phyloP scores from a whole-genome alignment of 2,888 invertebrate genomes.

The Panorpa germanica region DNA sequence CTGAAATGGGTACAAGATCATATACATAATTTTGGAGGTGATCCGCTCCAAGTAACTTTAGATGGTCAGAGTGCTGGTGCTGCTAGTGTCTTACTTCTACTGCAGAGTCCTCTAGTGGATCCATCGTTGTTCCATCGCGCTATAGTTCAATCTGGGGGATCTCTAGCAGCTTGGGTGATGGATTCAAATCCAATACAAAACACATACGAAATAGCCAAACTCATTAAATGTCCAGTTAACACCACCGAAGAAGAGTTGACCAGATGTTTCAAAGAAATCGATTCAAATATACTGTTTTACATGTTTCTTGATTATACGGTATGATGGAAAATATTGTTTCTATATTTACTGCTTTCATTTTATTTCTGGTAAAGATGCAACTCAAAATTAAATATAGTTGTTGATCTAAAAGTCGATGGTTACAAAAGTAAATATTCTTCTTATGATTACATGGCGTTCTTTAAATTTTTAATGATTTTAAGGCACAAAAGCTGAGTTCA shows the following conservation, averaged over 20 bases:
- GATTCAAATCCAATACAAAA: constrained; percentile 24
- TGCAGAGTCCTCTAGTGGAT: constrained; percentile 23
- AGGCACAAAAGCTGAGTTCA: no score
- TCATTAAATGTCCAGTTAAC: constrained; percentile 14
- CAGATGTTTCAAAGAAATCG: no score
- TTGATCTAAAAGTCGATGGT: no score
- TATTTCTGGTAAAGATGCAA: no score
- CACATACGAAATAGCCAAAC: constrained; percentile 22
- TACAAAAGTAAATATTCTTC: no score
- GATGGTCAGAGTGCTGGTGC: constrained; percentile 33
- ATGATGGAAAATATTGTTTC: no score
- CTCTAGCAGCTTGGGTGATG: constrained; percentile 28
- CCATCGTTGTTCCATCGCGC: constrained; percentile 27
- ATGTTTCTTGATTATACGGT: no score
- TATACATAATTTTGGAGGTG: constrained; percentile 29
- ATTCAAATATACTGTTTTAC: no score
- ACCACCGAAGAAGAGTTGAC: constrained; percentile 14
- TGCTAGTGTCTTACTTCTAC: constrained; percentile 25
- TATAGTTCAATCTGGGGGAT: constrained; percentile 31
- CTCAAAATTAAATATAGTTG: no score
- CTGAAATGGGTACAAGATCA: constrained; percentile 28
- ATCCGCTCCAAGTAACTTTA: constrained; percentile 26
- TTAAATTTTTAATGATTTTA: no score
- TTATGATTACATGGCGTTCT: no score
- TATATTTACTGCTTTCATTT: no score